Conservation (phyloP, 2,797 vertebrate genomes). For the Fundulus diaphanus region DNA sequence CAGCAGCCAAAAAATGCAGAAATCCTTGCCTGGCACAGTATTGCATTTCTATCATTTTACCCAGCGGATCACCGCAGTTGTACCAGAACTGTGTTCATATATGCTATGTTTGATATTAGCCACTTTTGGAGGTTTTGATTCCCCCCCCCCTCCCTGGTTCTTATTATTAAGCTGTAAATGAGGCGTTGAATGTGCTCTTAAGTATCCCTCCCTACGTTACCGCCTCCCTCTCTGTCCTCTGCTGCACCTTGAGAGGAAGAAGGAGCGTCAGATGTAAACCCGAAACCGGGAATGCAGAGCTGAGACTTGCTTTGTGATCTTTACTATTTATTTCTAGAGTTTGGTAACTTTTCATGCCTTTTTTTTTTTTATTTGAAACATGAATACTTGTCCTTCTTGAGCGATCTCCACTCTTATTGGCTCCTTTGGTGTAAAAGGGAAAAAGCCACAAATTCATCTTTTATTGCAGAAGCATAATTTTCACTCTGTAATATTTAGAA, state of each 20-base stretch:
- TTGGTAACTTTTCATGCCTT: constrained; percentile 73
- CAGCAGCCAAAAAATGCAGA: constrained; percentile 62
- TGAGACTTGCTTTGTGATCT: constrained; percentile 86
- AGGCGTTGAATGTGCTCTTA: constrained; percentile 76
- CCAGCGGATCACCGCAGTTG: constrained; percentile 63
- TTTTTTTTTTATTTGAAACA: constrained; percentile 79
- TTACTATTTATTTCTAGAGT: constrained; percentile 73
- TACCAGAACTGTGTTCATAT: constrained; percentile 67
- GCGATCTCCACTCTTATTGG: not conserved
- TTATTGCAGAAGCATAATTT: not conserved
- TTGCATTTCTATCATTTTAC: constrained; percentile 72
- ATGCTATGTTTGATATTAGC: constrained; percentile 62
- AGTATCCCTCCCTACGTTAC: constrained; percentile 64
- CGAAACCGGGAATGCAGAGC: constrained; percentile 78
- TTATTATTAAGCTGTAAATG: constrained; percentile 71
- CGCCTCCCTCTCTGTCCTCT: constrained; percentile 54
- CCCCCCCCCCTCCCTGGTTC: constrained; percentile 43
- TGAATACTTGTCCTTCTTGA: constrained; percentile 73
- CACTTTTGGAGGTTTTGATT: constrained; percentile 67
- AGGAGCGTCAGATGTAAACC: constrained; percentile 84
- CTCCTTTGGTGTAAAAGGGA: not conserved
- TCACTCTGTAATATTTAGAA: not conserved
- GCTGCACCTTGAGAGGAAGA: constrained; percentile 59
- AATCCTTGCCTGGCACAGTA: constrained; percentile 72
- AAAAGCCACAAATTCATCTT: not conserved